Conservation (phyloP, 2,888 invertebrate species). For the Drosophila acutilabella region DNA sequence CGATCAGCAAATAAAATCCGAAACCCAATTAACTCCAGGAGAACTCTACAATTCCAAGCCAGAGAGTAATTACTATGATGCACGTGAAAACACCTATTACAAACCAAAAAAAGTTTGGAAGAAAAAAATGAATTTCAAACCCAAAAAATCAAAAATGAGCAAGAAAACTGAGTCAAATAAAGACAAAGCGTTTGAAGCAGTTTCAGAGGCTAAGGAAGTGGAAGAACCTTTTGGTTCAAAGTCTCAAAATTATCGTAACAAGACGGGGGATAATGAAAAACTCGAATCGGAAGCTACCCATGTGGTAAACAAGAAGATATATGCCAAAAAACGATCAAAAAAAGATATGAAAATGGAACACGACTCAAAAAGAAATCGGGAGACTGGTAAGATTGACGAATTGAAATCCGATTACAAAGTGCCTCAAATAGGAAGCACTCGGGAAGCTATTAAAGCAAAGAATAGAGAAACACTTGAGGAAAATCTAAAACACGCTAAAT, state of each 20-base stretch:
- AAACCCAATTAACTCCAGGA: constrained; percentile 5
- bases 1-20: neutral
- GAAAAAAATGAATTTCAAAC: neutral
- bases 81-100: no score
- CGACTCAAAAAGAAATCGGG: neutral
- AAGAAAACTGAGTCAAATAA: neutral
- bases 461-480: neutral
- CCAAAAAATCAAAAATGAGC: neutral
- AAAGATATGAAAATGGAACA: neutral
- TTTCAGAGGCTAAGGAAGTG: neutral
- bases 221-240: neutral
- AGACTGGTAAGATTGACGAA: neutral
- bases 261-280: neutral
- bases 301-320: neutral
- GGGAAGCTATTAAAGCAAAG: neutral
- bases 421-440: neutral
- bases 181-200: neutral
- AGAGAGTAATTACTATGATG: neutral
- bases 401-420: neutral
- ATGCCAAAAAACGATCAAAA: neutral
- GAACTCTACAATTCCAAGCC: neutral
- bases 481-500: constrained; percentile 1
- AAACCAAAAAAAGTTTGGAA: neutral
- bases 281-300: neutral
- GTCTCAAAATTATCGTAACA: neutral